These are phyloP conservation scores for Agrochola litura DNA, from an alignment of 2,888 invertebrate species.

Conservation along the genomic window DNA sequence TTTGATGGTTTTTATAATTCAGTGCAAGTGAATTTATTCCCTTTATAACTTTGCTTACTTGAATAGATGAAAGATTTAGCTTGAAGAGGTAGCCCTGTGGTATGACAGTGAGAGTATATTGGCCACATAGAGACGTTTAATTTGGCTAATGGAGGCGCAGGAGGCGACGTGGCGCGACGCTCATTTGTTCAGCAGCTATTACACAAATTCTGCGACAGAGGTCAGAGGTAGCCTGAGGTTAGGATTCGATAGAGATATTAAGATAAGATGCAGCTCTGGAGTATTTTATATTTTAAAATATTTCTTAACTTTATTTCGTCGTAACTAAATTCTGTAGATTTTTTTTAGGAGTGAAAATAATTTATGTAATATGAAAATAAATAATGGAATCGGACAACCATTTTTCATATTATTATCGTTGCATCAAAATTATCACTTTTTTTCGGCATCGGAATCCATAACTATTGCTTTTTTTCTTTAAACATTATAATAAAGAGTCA, in stretches of 20 bases:
- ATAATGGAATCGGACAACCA: not conserved
- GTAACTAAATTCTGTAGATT: not conserved
- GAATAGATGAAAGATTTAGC: not conserved
- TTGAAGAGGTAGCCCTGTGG: slow-evolving; percentile 42
- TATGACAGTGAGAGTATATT: slow-evolving; percentile 63
- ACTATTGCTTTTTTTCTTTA: not conserved
- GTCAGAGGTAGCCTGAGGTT: slow-evolving; percentile 26
- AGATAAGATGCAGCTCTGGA: slow-evolving; percentile 14
- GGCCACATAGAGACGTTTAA: slow-evolving; percentile 76
- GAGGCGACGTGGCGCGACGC: slow-evolving; percentile 59
- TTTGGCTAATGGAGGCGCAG: slow-evolving; percentile 78
- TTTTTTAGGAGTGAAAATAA: not conserved
- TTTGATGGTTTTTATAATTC: not conserved
- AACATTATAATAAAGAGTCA: not conserved
- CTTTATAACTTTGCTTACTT: not conserved
- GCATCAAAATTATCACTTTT: not conserved
- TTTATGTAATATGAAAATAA: not conserved
- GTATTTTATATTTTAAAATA: not conserved
- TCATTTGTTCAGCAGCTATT: slow-evolving; percentile 71
- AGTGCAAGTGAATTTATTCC: not conserved
- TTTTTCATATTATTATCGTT: not conserved
- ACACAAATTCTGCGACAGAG: slow-evolving; percentile 45
- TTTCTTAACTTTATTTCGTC: not conserved
- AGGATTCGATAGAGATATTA: not conserved
- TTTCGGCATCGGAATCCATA: not conserved